Conservation (phyloP, 2,888 invertebrate genomes). For the Miltochrista miniata region DNA sequence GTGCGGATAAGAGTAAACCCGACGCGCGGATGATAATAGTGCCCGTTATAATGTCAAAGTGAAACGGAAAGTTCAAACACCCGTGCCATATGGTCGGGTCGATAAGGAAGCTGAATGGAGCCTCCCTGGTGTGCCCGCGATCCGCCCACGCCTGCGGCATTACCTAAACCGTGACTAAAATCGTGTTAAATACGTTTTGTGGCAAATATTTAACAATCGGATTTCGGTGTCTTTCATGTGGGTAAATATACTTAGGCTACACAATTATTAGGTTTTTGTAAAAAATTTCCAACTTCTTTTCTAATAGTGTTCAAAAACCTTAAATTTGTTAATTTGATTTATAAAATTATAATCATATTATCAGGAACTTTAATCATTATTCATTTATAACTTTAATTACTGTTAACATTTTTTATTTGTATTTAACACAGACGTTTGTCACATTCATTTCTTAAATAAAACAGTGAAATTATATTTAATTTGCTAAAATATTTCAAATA, state of each 20-base stretch:
- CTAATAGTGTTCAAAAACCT: too few species aligned
- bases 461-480: too few species aligned
- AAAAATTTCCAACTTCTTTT: too few species aligned
- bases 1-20: slow-evolving; percentile 29
- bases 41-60: slow-evolving; percentile 50
- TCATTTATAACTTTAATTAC: too few species aligned
- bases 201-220: slow-evolving; percentile 10
- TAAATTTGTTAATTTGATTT: too few species aligned
- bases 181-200: slow-evolving; percentile 21
- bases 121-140: slow-evolving; percentile 49
- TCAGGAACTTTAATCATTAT: too few species aligned
- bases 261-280: too few species aligned
- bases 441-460: too few species aligned
- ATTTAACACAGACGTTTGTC: too few species aligned
- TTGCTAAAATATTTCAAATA: too few species aligned
- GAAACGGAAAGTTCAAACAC: slow-evolving; percentile 74
- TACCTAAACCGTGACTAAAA: slow-evolving; percentile 8
- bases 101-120: slow-evolving; percentile 69
- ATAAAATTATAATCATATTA: too few species aligned
- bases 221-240: slow-evolving; percentile 24
- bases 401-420: too few species aligned
- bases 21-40: slow-evolving; percentile 47
- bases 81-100: slow-evolving; percentile 64
- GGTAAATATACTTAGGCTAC: slow-evolving; percentile 26
- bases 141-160: slow-evolving; percentile 12